Percentiles rank a stretch among this genome's conserved stretches.
Evolutionary conservation across 1,140 invertebrate genomes (phyloP).

Genomic region (Papilio polyxenes): DNA sequence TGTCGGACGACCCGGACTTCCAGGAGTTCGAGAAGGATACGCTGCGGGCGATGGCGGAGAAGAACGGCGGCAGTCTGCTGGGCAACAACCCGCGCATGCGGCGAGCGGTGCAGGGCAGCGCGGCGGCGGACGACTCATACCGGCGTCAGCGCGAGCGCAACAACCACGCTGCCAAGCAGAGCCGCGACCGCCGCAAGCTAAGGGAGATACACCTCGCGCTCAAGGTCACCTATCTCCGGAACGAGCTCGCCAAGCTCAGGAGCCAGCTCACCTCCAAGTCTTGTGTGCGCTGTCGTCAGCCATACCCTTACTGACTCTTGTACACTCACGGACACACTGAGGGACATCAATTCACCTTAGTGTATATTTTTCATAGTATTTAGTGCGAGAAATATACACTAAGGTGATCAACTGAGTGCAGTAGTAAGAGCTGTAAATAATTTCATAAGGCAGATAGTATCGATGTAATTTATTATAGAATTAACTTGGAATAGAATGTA

Average conservation of each 20-base stretch:
- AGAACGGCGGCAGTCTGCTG: conserved; percentile 82
- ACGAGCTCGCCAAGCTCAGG: conserved; percentile 81
- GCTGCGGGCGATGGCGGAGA: conserved; percentile 83
- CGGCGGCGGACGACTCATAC: conserved; percentile 86
- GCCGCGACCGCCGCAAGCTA: conserved; percentile 91
- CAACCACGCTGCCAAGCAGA: conserved; percentile 97
- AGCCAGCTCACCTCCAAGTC: conserved; percentile 82
- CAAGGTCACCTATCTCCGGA: conserved; percentile 87
- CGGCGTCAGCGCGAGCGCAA: conserved; percentile 94
- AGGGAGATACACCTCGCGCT: conserved; percentile 97
- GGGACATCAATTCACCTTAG: conserved; percentile 86
- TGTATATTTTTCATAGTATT: not conserved
- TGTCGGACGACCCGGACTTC: conserved; percentile 82
- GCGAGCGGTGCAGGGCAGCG: conserved; percentile 76
- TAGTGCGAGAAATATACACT: no score
- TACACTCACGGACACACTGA: not conserved
- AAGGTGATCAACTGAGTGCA: no score
- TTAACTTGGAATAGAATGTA: not conserved
- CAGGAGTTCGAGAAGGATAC: conserved; percentile 85
- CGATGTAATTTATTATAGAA: not conserved
- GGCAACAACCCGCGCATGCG: conserved; percentile 61
- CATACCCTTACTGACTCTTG: no score
- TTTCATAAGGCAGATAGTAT: not conserved
- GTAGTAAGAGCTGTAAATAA: not conserved
- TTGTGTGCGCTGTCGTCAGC: conserved; percentile 93